Evolutionary conservation across 1,140 invertebrate genomes (phyloP).

Genomic region (Drosophila pachea): DNA sequence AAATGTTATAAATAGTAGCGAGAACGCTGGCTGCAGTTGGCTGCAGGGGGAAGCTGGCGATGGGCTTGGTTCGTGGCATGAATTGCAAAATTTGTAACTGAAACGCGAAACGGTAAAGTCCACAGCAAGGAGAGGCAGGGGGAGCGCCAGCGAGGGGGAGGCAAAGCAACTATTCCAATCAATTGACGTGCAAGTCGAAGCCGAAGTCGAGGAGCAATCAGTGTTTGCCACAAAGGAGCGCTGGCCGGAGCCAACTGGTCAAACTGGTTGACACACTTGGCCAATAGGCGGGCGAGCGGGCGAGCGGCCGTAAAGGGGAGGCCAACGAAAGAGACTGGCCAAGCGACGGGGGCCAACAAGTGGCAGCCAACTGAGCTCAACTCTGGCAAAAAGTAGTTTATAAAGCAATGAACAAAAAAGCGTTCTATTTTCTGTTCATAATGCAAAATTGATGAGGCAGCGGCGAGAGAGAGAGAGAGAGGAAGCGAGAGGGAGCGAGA

Average conservation of each 20-base stretch:
- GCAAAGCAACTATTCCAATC: constrained; percentile 58
- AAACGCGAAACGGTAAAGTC: constrained; percentile 50
- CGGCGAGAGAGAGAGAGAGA: neutral
- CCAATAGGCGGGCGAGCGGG: constrained; percentile 30
- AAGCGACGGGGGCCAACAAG: no score
- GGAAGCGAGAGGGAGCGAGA: neutral
- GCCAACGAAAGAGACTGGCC: no score
- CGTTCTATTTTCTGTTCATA: constrained; percentile 33
- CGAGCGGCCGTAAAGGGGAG: no score
- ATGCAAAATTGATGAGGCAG: constrained; percentile 43
- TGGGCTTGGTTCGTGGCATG: constrained; percentile 39
- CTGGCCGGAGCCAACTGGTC: constrained; percentile 52
- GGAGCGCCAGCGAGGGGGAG: neutral
- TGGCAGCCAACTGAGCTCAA: neutral
- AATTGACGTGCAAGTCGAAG: constrained; percentile 50
- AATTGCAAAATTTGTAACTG: constrained; percentile 58
- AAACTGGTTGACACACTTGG: constrained; percentile 72
- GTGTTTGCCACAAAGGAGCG: constrained; percentile 56
- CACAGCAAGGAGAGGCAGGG: constrained; percentile 8
- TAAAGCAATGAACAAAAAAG: constrained; percentile 16
- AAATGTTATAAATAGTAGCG: constrained; percentile 36
- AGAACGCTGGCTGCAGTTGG: constrained; percentile 31
- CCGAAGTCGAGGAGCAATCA: constrained; percentile 63
- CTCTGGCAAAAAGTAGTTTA: constrained; percentile 57
- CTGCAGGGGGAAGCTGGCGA: constrained; percentile 6